Evolutionary conservation across 2,797 vertebrate genomes (phyloP).

Genomic region (Ctenosaura bakeri): DNA sequence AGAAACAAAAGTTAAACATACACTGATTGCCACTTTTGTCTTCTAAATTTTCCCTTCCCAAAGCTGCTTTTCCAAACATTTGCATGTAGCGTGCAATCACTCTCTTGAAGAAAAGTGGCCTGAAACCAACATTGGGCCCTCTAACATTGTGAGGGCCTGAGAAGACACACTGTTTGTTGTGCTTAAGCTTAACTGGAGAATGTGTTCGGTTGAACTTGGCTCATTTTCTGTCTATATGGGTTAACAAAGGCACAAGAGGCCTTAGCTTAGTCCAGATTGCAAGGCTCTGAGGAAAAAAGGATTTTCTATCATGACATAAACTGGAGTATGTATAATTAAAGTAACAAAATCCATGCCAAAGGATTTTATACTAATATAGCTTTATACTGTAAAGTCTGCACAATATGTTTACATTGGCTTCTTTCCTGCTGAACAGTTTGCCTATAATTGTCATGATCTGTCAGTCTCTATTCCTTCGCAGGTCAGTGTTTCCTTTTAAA

Average conservation of each 20-base stretch:
- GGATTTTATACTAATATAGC: background rate
- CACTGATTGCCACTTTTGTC: background rate
- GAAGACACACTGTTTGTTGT: background rate
- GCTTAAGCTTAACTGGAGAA: background rate
- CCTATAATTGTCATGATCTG: background rate
- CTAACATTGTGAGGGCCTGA: background rate
- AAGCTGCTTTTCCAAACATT: background rate
- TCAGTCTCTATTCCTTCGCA: background rate
- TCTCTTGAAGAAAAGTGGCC: background rate
- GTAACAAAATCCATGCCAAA: constrained; percentile 44
- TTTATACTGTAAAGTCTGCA: background rate
- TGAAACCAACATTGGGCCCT: background rate
- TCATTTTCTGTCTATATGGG: background rate
- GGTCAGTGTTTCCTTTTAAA: background rate
- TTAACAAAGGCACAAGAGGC: background rate
- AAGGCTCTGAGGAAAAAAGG: background rate
- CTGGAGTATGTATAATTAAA: background rate
- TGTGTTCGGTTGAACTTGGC: background rate
- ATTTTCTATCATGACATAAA: background rate
- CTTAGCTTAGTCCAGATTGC: background rate
- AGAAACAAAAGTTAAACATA: background rate
- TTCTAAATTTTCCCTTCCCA: background rate
- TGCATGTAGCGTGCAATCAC: background rate
- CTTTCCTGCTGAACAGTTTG: background rate
- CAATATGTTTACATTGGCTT: constrained; percentile 8